Conservation (phyloP, 1,140 invertebrate species). For the Phymorhynchus buccinoides region DNA sequence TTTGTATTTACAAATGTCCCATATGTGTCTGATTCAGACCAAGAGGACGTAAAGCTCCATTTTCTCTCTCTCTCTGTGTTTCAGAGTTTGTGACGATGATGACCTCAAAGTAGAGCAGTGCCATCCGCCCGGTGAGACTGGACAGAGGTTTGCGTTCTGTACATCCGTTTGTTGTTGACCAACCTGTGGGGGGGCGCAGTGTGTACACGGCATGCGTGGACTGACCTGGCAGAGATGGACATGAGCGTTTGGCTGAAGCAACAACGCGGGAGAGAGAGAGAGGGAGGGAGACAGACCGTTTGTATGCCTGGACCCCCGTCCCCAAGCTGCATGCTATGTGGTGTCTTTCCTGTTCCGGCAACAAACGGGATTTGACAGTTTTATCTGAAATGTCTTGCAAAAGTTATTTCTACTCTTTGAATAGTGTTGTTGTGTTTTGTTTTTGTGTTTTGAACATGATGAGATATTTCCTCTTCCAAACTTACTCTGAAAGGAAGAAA, state of each 20-base stretch:
- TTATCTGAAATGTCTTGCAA: background rate
- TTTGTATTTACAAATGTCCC: too few species aligned
- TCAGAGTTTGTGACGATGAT: slow-evolving; percentile 98
- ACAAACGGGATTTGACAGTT: background rate
- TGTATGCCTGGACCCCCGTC: slow-evolving; percentile 27
- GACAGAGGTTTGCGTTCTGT: slow-evolving; percentile 44
- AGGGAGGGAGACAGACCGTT: too few species aligned
- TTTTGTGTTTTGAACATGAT: too few species aligned
- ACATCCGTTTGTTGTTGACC: slow-evolving; percentile 39
- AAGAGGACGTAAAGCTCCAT: too few species aligned
- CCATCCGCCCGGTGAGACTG: slow-evolving; percentile 33
- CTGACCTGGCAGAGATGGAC: background rate
- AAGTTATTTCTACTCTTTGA: too few species aligned
- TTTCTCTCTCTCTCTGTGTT: too few species aligned
- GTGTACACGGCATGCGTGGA: slow-evolving; percentile 41
- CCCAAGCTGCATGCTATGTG: slow-evolving; percentile 30
- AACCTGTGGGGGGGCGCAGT: slow-evolving; percentile 37
- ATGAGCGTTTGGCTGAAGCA: slow-evolving; percentile 32
- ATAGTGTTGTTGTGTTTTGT: too few species aligned
- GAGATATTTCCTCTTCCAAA: too few species aligned
- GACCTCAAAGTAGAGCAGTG: slow-evolving; percentile 92
- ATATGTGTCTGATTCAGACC: too few species aligned
- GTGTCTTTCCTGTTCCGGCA: background rate
- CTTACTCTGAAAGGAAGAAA: too few species aligned
- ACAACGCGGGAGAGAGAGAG: background rate